Evolutionary conservation across 1,140 invertebrate genomes (phyloP).

Genomic region (Pissodes strobi): DNA sequence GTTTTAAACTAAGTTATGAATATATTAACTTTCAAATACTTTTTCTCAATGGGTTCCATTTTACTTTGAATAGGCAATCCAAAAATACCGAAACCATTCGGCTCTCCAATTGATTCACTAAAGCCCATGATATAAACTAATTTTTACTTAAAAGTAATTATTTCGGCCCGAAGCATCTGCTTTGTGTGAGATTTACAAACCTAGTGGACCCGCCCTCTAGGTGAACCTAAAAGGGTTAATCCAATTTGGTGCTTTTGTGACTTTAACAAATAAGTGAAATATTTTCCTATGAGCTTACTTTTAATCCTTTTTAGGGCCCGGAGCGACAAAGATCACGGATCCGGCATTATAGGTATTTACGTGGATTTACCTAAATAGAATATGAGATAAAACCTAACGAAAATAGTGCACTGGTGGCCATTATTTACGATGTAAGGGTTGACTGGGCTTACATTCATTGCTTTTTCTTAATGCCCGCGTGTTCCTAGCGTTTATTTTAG

Average conservation of each 20-base stretch:
- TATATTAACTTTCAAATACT: too few species aligned
- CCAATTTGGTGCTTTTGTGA: constrained; percentile 38
- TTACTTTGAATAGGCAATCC: too few species aligned
- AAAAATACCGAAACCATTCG: too few species aligned
- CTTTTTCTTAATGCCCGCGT: constrained; percentile 8
- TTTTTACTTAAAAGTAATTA: neutral
- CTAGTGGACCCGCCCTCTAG: neutral
- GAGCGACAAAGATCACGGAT: constrained; percentile 26
- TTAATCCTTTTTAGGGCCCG: constrained; percentile 26
- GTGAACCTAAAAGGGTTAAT: constrained; percentile 36
- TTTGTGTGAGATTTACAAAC: neutral
- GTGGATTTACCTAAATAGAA: constrained; percentile 31
- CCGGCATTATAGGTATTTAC: constrained; percentile 25
- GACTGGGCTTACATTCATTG: constrained; percentile 11
- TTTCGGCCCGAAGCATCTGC: neutral
- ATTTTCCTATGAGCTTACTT: constrained; percentile 26
- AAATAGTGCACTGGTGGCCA: constrained; percentile 20
- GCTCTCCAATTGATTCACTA: too few species aligned
- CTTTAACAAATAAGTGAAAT: constrained; percentile 37
- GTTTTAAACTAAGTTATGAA: too few species aligned
- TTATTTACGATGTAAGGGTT: constrained; percentile 25
- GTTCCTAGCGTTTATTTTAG: constrained; percentile 19
- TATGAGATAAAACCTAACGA: constrained; percentile 17
- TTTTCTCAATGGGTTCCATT: too few species aligned
- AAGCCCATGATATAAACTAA: neutral